Conservation (phyloP, 2,797 vertebrate species). For the Esox masquinongy region DNA sequence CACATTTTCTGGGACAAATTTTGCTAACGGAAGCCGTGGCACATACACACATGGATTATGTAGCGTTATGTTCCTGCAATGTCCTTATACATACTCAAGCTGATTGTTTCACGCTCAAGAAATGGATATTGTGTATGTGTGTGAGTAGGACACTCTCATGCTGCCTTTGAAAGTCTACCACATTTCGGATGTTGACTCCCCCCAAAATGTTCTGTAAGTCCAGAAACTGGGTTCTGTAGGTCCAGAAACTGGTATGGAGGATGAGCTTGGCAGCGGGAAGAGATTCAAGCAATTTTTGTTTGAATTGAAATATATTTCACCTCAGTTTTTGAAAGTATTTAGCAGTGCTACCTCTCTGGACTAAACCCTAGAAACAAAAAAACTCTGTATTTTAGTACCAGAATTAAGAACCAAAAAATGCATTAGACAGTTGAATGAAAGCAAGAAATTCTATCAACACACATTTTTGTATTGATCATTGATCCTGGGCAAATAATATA, state of each 20-base stretch:
- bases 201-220: constrained; percentile 20
- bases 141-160: neutral
- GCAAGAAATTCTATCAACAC: neutral
- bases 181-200: neutral
- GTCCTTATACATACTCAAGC: constrained; percentile 18
- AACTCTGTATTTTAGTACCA: constrained; percentile 36
- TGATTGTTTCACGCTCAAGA: constrained; percentile 21
- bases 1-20: no score
- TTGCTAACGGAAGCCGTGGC: no score
- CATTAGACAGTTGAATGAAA: neutral
- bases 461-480: neutral
- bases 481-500: constrained; percentile 28
- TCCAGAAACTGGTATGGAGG: constrained; percentile 20
- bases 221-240: no score
- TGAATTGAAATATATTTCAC: no score
- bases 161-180: constrained; percentile 13
- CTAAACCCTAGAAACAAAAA: constrained; percentile 43
- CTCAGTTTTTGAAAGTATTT: no score
- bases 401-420: neutral
- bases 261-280: neutral
- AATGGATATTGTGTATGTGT: constrained; percentile 1
- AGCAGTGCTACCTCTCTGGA: neutral
- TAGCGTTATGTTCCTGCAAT: constrained; percentile 13
- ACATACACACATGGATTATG: constrained; percentile 11
- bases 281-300: no score